Evolutionary conservation across 92 coral and sea anemone genomes (phyloP), one percentile per base, ranked within the genome.

Genomic region (Palythoa caribaeorum): DNA sequence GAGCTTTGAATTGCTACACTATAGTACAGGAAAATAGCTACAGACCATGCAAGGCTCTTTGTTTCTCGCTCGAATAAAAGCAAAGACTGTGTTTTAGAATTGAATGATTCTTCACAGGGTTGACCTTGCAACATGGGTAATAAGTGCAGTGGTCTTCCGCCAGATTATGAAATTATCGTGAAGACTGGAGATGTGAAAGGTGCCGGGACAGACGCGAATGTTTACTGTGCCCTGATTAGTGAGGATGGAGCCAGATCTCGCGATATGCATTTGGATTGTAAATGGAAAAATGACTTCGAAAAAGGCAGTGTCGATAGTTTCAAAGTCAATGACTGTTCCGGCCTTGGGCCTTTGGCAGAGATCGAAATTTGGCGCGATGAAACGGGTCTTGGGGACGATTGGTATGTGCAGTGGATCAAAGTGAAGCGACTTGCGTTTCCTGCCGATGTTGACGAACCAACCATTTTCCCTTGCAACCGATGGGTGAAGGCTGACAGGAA

Each of bases 111-210:
- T 85, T 19, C 51, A 40, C 70, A 79, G 83, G 35, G 15, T 65
- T 39, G 81, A 35, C 13, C 14, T 57, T 59, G 20, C 40, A 88
- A 77, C 28, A 97, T 97, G 99, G 99, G 99, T 0, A 94, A 94
- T 87, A 66, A 84, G 69, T 97, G 99, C 55, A 94, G 95, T 79
- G 81, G 94, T 80, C 77, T 97, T 19, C 97, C 97, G 35, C 97
- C 99, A 21, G 99, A 97, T 71, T 95, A 92, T 71, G 99, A 97
- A 86, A 91, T 97, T 37, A 80, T 90, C 19, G 98, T 97, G 36
- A 97, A 97, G 74, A 97, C 99, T n/a, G 99, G 99, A 19, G 99
- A 97, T 77, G 98, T 97, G 1, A 97, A 97, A 73, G 99, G 99
- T 0, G 99, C 99, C 14, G 99, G 99, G 0, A 97, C 99, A 0